Base-by-base conservation (phyloP, 2,888 invertebrate species). In the Ochropleura plecta region DNA sequence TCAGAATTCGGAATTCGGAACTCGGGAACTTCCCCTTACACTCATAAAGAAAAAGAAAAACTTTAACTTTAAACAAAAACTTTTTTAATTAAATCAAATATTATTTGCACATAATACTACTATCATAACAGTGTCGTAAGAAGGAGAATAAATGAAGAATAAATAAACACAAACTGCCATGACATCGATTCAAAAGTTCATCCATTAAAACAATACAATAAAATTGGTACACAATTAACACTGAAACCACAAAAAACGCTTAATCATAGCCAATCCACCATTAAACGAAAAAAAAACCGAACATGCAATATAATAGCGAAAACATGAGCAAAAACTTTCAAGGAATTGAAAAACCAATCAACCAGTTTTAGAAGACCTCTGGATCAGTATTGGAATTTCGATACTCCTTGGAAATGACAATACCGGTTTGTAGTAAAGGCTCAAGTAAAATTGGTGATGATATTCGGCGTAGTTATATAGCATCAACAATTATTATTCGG, bases 401-500 rank as follows among this genome's bases (percentile, higher is more conserved):
- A 85, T 84, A 72, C 63, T 64, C 55, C 20, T 65, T 49, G 63
- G 18, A 46, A 86, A 85, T 85, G 76, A 88, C 72, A 86, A 87
- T 78, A 81, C 81, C 53, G 78, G 82, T 87, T 85, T 78, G 78
- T 78, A 82, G 67, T 30, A 42, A 80, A 67, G 86, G 91, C 62
- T 90, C 92, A 86, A 73, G 48, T 30, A 67, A 73, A 70, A 86
- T 78, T 90, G 91, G 92, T 82, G 69, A 59, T 73, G 73, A 88
- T 91, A 91, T 92, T 93, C 88, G 87, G 83, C 83, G 73, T 87
- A 78, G 77, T 62, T 70, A 67, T 68, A 71, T 79, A 78, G 76
- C 86, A 86, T 87, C 83, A 87, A 84, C 78, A 88, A 83, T 90
- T 91, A 88, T 88, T 89, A 90, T 91, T 90, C 90, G 89, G 87